Evolutionary conservation across 2,888 invertebrate genomes (phyloP).

Genomic region (Eurois occulta): DNA sequence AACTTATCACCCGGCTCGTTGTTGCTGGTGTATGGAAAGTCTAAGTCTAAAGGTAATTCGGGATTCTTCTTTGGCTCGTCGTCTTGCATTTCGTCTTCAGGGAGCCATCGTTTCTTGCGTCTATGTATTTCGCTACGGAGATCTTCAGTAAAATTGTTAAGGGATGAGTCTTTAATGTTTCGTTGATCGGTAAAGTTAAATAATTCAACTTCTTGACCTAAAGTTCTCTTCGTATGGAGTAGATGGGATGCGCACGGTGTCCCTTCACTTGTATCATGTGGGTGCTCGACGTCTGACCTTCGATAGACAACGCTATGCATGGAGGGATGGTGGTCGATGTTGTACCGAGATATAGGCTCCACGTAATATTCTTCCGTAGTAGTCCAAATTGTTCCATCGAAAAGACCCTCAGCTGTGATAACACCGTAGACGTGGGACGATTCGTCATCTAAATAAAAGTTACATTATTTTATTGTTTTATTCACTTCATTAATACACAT

Average conservation of each 20-base stretch:
- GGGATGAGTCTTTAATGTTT: constrained; percentile 75
- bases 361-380: constrained; percentile 95
- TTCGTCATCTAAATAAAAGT: constrained; percentile 93
- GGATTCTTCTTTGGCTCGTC: constrained; percentile 91
- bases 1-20: constrained; percentile 89
- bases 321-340: constrained; percentile 87
- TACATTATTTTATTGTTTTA: constrained; percentile 1
- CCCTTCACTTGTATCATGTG: constrained; percentile 78
- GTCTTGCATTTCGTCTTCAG: constrained; percentile 92
- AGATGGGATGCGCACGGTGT: constrained; percentile 91
- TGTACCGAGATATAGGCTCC: constrained; percentile 94
- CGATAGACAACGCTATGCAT: constrained; percentile 96
- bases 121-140: constrained; percentile 82
- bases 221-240: constrained; percentile 88
- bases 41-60: constrained; percentile 92
- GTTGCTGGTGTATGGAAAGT: constrained; percentile 92
- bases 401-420: constrained; percentile 95
- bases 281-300: constrained; percentile 93
- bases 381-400: constrained; percentile 96
- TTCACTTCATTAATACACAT: neutral
- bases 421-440: constrained; percentile 95
- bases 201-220: constrained; percentile 81
- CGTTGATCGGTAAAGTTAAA: constrained; percentile 83
- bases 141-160: constrained; percentile 83
- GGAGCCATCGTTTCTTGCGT: constrained; percentile 92